Evolutionary conservation across 2,888 invertebrate genomes (phyloP), one percentile per base, ranked within the genome.

Genomic region (Nasonia oneida): DNA sequence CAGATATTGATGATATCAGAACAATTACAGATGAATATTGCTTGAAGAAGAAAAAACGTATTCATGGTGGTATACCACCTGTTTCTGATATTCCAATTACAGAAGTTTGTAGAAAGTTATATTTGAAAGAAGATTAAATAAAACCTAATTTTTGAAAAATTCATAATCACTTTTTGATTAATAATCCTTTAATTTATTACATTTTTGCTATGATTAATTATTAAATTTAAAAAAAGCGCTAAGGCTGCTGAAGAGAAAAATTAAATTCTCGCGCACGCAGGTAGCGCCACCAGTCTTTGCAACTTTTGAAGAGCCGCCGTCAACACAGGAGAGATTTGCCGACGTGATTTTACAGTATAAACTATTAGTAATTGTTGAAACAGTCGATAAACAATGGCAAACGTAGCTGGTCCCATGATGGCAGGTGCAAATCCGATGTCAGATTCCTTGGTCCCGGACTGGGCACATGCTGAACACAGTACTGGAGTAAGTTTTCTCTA

Each of bases 401-500:
- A 73, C 14, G 8, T 81, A 77, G 75, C 74, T n/a, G 78, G 77
- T 39, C 82, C 84, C 14, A 23, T 84, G 47, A 61, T 81, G 47
- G 47, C 87, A 23, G 86, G 70, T 70, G 73, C 67, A 3, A 87
- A 87, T 73, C 74, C 84, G 39, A 42, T 84, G 70, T 74, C 85
- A 8, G 85, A 89, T 53, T 88, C 88, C 37, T 88, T 91, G 86
- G 87, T 86, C 61, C 92, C 93, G 81, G 95, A 96, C 91, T 97
- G 97, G 96, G 95, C 96, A 94, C 95, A 95, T 90, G 95, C 96
- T 2, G 96, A 97, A 71, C 96, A 96, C 90, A 97, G 97, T 92
- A 98, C 98, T 37, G 98, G 98, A 77, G 96, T 96, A 95, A 95
- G 95, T 95, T 80, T 47, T 47, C 14, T 75, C 76, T 76, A 79